A percentile compares a stretch with the other conserved stretches of the same genome.
These are phyloP conservation scores for Sebastes fasciatus DNA, from an alignment of 2,113 vertebrate species.

Conservation along the genomic window DNA sequence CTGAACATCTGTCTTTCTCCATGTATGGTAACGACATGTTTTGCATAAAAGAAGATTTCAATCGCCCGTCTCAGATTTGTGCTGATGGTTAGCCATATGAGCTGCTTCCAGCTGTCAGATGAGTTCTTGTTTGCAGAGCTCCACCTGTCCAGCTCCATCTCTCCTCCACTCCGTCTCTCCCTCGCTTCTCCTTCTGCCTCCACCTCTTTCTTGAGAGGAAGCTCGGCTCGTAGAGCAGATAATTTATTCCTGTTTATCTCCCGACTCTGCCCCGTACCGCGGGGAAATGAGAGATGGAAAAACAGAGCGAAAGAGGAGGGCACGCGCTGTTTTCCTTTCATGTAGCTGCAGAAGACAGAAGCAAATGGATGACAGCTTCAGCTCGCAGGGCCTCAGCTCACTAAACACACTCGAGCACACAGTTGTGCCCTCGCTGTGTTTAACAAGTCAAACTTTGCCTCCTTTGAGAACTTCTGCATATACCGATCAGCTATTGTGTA, in stretches of 20 bases:
- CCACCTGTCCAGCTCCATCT: constrained; percentile 64
- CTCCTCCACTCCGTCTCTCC: constrained; percentile 43
- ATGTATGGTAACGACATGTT: constrained; percentile 29
- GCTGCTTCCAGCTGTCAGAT: constrained; percentile 66
- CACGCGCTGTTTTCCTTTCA: constrained; percentile 67
- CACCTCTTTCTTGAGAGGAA: constrained; percentile 26
- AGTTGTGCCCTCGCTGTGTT: constrained; percentile 11
- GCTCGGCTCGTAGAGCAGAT: constrained; percentile 46
- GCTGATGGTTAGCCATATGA: constrained; percentile 58
- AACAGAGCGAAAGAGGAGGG: constrained; percentile 41
- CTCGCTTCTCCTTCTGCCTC: constrained; percentile 27
- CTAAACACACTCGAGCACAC: constrained; percentile 44
- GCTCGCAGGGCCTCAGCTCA: constrained; percentile 56
- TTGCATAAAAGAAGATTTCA: constrained; percentile 58
- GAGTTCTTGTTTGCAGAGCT: constrained; percentile 62
- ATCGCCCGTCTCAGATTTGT: constrained; percentile 45
- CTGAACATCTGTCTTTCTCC: constrained; percentile 33
- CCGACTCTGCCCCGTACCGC: constrained; percentile 52
- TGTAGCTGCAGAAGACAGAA: constrained; percentile 64
- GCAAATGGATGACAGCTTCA: constrained; percentile 70
- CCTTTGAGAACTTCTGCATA: constrained; percentile 33
- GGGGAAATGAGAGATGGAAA: constrained; percentile 55
- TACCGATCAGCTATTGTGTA: constrained; percentile 20
- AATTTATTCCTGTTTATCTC: constrained; percentile 76
- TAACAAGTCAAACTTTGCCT: constrained; percentile 49